phyloP scores from a whole-genome alignment of 2,113 vertebrate genomes.

The Vimba vimba region DNA sequence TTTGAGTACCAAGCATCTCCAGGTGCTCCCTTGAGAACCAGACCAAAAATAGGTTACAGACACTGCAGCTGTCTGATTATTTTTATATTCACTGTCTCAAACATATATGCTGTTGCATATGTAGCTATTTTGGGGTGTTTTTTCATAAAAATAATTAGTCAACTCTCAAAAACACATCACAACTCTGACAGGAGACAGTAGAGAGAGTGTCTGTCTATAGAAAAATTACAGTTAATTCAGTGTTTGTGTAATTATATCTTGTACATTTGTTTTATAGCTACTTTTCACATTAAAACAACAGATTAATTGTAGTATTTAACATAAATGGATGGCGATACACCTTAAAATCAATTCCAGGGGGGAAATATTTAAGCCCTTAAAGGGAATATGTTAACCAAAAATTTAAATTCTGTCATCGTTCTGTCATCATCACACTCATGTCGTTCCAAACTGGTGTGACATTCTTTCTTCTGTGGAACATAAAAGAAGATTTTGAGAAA shows the following conservation, averaged over 20 bases:
- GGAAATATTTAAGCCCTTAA: not conserved
- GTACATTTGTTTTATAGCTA: not conserved
- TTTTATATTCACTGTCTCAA: not conserved
- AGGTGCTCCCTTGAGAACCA: no score
- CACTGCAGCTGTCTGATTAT: not conserved
- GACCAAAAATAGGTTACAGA: not conserved
- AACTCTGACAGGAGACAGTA: not conserved
- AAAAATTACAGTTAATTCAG: no score
- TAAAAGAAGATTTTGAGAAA: not conserved
- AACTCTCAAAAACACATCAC: not conserved
- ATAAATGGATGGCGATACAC: not conserved
- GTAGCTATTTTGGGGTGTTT: not conserved
- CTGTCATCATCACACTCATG: not conserved
- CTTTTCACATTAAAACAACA: not conserved
- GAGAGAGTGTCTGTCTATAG: not conserved
- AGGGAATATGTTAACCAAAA: not conserved
- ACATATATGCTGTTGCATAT: not conserved
- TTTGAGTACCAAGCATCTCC: no score
- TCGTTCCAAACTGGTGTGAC: not conserved
- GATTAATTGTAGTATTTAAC: not conserved
- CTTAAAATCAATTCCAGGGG: not conserved
- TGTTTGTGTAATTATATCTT: not conserved
- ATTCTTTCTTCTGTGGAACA: not conserved
- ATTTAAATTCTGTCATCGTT: no score
- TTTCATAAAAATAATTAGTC: not conserved